Evolutionary conservation across 2,888 invertebrate genomes (phyloP), one percentile per base, ranked within the genome.

Genomic region (Hypomecis atomaria): DNA sequence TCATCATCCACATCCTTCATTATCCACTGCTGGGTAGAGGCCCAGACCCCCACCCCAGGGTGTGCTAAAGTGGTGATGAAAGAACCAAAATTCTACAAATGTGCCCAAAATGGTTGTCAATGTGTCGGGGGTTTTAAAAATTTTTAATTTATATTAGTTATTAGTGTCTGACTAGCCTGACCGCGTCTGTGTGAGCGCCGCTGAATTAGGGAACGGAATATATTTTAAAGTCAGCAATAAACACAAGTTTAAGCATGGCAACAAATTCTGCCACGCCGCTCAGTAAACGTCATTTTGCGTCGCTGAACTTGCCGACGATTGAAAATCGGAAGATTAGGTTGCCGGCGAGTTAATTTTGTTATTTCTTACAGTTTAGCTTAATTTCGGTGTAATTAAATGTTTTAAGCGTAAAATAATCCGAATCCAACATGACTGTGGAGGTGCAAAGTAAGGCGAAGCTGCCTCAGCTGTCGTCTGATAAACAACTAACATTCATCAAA

Each of bases 401-500:
- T 59, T 62, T 53, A 57, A 70, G 69, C 61, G 70, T 71, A 67
- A 63, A 69, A 67, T 59, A 71, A 48, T 33, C 65, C 48, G 62
- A 66, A 74, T 70, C 55, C 77, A 87, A 78, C 66, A 92, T 92
- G 92, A 86, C 90, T 68, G 87, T 76, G 71, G 92, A 92, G 67
- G 83, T 84, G 55, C 88, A 87, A 75, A 74, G 73, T 67, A 90
- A 84, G 79, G 71, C 82, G 78, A 89, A 81, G 85, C 77, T 90
- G 69, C 84, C 85, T 68, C 87, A 90, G 73, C 84, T 92, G 45
- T 85, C 92, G 62, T 89, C 93, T 62, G 92, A 92, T 78, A 93
- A 93, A 85, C 92, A 93, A 81, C 88, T 93, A 76, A 93, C 93
- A 69, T 92, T 93, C 73, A 85, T 93, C 81, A 93, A 98, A 85